phyloP scores from a whole-genome alignment of 2,888 invertebrate genomes.

The Noctua comes region DNA sequence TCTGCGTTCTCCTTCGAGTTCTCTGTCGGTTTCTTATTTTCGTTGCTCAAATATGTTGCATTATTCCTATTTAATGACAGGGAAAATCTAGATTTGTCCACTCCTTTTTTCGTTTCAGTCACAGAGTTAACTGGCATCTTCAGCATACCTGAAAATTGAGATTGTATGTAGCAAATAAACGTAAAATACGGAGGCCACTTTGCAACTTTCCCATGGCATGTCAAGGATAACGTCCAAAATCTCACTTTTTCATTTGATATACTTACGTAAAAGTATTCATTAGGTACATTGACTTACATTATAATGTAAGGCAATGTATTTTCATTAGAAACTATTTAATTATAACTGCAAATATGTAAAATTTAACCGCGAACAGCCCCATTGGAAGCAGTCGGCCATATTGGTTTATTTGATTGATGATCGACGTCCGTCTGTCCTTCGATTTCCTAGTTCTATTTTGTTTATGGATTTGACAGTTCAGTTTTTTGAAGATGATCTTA shows the following conservation, averaged over 20 bases:
- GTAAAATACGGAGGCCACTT: conserved; percentile 73
- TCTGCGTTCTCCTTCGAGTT: conserved; percentile 75
- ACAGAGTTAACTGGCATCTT: conserved; percentile 90
- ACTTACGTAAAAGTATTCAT: conserved; percentile 84
- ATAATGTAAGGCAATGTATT: conserved; percentile 83
- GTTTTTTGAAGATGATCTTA: not conserved
- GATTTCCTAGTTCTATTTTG: conserved; percentile 51
- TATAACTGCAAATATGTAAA: conserved; percentile 77
- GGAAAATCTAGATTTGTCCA: conserved; percentile 84
- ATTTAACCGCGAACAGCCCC: conserved; percentile 81
- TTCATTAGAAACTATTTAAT: conserved; percentile 72
- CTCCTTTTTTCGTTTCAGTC: conserved; percentile 85
- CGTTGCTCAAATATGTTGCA: conserved; percentile 83
- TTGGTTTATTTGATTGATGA: conserved; percentile 79
- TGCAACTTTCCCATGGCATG: conserved; percentile 81
- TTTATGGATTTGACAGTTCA: conserved; percentile 48
- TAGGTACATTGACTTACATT: conserved; percentile 86
- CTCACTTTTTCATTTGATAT: conserved; percentile 65
- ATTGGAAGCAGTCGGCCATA: conserved; percentile 85
- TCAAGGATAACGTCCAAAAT: conserved; percentile 80
- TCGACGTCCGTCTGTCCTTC: conserved; percentile 64
- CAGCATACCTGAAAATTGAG: conserved; percentile 85
- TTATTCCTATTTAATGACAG: conserved; percentile 86
- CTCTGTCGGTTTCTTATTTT: conserved; percentile 76
- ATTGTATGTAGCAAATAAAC: conserved; percentile 51